Conservation (phyloP, 2,888 invertebrate genomes). For the Callinectes sapidus region DNA sequence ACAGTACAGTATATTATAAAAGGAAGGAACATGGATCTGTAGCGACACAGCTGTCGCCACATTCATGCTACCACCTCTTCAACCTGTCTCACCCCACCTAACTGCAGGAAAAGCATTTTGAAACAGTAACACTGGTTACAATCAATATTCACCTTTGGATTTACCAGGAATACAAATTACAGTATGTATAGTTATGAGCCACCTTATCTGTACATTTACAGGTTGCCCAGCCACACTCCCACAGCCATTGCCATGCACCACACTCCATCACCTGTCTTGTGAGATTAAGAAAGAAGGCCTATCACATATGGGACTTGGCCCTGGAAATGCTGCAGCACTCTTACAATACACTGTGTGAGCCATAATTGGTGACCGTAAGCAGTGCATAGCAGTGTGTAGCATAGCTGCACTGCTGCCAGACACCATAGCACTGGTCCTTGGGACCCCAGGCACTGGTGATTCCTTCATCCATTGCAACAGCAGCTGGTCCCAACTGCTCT, state of each 20-base stretch:
- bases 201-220: constrained; percentile 58
- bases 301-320: constrained; percentile 71
- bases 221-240: constrained; percentile 68
- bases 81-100: constrained; percentile 51
- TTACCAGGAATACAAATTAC: constrained; percentile 55
- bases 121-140: constrained; percentile 43
- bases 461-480: constrained; percentile 66
- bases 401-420: constrained; percentile 63
- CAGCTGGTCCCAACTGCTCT: constrained; percentile 70
- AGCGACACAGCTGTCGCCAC: constrained; percentile 17
- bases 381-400: constrained; percentile 62
- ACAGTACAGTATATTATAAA: constrained; percentile 36
- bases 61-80: constrained; percentile 49
- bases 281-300: constrained; percentile 69
- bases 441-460: constrained; percentile 71
- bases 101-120: constrained; percentile 53
- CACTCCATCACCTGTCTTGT: constrained; percentile 67
- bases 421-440: constrained; percentile 68
- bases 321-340: constrained; percentile 71
- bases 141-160: constrained; percentile 52
- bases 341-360: constrained; percentile 68
- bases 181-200: constrained; percentile 56
- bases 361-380: constrained; percentile 67
- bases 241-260: constrained; percentile 65
- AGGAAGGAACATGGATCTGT: constrained; percentile 34